Base-by-base conservation (phyloP, 2,888 invertebrate species). In the Nemotelus pantherinus region DNA sequence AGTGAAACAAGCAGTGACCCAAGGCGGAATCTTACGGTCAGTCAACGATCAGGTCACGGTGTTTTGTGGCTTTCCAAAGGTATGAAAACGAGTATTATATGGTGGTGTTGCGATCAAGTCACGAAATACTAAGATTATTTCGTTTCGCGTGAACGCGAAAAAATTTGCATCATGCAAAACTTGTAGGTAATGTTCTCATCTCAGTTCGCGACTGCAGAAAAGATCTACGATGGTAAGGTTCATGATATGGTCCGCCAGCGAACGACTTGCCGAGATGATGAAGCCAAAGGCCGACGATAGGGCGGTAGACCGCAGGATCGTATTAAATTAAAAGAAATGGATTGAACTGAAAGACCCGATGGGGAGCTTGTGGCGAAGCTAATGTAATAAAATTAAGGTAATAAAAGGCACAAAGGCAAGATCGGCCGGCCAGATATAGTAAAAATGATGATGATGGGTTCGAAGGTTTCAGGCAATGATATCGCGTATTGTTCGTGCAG, bases 291-390 rank as follows among this genome's bases (percentile, higher is more conserved):
- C 63, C 74, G 74, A 39, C 43, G 57, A 57, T 25, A 58, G 9
- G 55, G 41, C 60, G 57, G 72, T 60, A 9, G 48, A 74, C 74
- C 74, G 74, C 72, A 58, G 60, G 72, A 72, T 72, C 60, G 72
- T 50, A 74, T 57, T 74, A 74, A 74, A 74, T 74, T 74, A 63
- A 74, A 74, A 74, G 74, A 74, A 74, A 74, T 74, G 74, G 74
- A 74, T 74, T 74, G 74, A 74, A 74, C 74, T 25, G 48, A 63
- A 58, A 72, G 58, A 45, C 72, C 58, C 72, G 72, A 10, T 47
- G 50, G 74, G 74, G 5, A 58, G 39, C 60, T 74, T 74, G 70
- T 43, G 48, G 74, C 63, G 47, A 48, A 74, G 63, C 74, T 74
- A 74, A 74, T 74, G 63, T 63, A 74, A 74, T 74, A 74, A 74